Evolutionary conservation across 2,797 vertebrate species (phyloP).

Genomic region (Pseudochromis fuscus): DNA sequence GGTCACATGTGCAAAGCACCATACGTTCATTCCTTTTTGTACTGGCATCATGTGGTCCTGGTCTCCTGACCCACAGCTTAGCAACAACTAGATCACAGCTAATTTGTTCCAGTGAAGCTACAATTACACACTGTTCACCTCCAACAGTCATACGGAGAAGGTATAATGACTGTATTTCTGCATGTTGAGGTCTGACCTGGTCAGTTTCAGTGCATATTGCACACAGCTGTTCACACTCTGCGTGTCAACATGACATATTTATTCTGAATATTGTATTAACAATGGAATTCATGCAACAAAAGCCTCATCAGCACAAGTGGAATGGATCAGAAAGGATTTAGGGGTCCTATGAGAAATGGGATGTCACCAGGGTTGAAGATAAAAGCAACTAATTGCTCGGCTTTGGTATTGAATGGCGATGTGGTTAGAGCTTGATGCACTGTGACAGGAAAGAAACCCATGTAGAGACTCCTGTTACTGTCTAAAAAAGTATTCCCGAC

Average conservation of each 20-base stretch:
- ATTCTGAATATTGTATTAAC: slow-evolving; percentile 26
- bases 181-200: slow-evolving; percentile 10
- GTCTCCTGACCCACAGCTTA: slow-evolving; percentile 76
- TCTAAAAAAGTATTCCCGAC: slow-evolving; percentile 42
- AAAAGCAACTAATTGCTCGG: slow-evolving; percentile 81
- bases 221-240: background rate
- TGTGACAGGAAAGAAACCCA: slow-evolving; percentile 62
- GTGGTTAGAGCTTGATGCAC: slow-evolving; percentile 61
- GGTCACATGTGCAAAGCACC: background rate
- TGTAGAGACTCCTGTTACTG: slow-evolving; percentile 50
- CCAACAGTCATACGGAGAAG: slow-evolving; percentile 33
- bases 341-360: slow-evolving; percentile 76
- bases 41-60: slow-evolving; percentile 72
- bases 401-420: slow-evolving; percentile 65
- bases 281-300: slow-evolving; percentile 48
- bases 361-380: slow-evolving; percentile 74
- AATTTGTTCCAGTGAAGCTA: slow-evolving; percentile 69
- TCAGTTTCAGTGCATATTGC: slow-evolving; percentile 22
- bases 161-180: slow-evolving; percentile 14
- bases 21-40: slow-evolving; percentile 53
- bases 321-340: slow-evolving; percentile 70
- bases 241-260: background rate
- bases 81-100: slow-evolving; percentile 61
- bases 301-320: slow-evolving; percentile 69
- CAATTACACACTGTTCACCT: slow-evolving; percentile 47